Conservation (phyloP, 2,113 vertebrate species). For the Talpa occidentalis region DNA sequence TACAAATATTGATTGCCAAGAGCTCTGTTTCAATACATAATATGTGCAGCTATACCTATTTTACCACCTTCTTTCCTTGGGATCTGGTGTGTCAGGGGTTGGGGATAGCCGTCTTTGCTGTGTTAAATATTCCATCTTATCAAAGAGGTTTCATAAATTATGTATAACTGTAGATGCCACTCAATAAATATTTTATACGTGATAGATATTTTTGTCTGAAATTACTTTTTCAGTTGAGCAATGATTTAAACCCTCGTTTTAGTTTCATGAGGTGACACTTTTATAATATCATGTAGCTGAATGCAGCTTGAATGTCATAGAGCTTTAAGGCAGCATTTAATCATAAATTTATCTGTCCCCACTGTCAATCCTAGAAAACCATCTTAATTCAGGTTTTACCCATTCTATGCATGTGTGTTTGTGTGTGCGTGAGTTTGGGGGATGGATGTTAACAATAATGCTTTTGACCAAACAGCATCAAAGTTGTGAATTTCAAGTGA, state of each 20-base stretch:
- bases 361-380: slow-evolving; percentile 47
- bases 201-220: slow-evolving; percentile 82
- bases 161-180: slow-evolving; percentile 78
- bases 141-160: slow-evolving; percentile 77
- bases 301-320: slow-evolving; percentile 83
- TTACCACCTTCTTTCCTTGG: slow-evolving; percentile 44
- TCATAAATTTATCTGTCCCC: slow-evolving; percentile 68
- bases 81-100: not conserved
- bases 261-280: slow-evolving; percentile 79
- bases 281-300: slow-evolving; percentile 74
- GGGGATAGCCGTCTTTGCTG: not conserved
- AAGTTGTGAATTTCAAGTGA: slow-evolving; percentile 46
- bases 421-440: rapidly evolving
- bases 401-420: not conserved
- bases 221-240: slow-evolving; percentile 82
- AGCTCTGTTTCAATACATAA: slow-evolving; percentile 61
- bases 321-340: slow-evolving; percentile 75
- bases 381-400: slow-evolving; percentile 56
- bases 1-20: not conserved
- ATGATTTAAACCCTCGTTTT: slow-evolving; percentile 83
- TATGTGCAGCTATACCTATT: slow-evolving; percentile 46
- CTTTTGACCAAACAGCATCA: slow-evolving; percentile 11
- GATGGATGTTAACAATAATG: not conserved
- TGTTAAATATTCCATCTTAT: slow-evolving; percentile 71
- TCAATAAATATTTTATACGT: slow-evolving; percentile 85